Evolutionary conservation across 2,113 vertebrate genomes (phyloP), one percentile per base, ranked within the genome.

Genomic region (Panthera uncia): DNA sequence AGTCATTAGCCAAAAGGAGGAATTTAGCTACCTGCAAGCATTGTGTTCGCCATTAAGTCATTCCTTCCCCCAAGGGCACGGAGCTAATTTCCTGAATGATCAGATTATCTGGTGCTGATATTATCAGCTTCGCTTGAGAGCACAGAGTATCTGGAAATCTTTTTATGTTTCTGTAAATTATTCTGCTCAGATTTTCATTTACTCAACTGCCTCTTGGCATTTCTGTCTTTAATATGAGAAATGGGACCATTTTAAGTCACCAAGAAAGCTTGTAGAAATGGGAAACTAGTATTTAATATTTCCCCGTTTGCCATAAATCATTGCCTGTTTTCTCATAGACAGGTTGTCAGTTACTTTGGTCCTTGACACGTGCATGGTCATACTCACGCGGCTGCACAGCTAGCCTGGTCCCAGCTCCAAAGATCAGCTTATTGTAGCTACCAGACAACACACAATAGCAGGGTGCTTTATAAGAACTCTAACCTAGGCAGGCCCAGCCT

Each of bases 321-420:
- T 50, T 1, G 5, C 71, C 13, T 38, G 65, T 81, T 96, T 89
- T 89, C 82, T 91, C 27, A 79, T 1, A 31, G 89, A 68, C 29
- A 55, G 79, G 23, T 38, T 1, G 0, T 31, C 48, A 33, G 36
- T 15, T 92, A 36, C 82, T 48, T 81, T 74, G 50, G 71, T 7
- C 21, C 55, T 14, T 27, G 50, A 83, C 88, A 74, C 63, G 45
- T 79, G 61, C 16, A 3, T 18, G 3, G 15, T 93, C 55, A 38
- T 97, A 98, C 97, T 98, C 92, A 98, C 96, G 3, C 0, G 97
- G 79, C 41, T 6, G 4, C 15, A 98, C 87, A 13, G 74, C 52
- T 66, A 98, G 88, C 52, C 92, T 98, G 95, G 98, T 98, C 18
- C 98, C 98, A 3, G 74, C 16, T 55, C 98, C 97, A 89, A 98